phyloP scores from a whole-genome alignment of 1,140 invertebrate species.

The Harpegnathos saltator region DNA sequence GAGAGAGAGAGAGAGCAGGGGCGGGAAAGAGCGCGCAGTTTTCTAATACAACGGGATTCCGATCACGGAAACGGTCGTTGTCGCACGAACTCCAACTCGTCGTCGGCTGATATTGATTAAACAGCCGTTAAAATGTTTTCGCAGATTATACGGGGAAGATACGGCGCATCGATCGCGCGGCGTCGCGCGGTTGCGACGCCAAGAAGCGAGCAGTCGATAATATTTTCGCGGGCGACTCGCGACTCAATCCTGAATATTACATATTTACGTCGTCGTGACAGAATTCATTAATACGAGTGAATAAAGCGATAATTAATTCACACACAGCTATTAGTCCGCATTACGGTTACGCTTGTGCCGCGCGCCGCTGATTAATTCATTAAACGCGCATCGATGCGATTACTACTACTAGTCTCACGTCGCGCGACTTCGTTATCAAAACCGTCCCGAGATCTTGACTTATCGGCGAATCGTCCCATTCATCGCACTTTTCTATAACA shows the following conservation, averaged over 20 bases:
- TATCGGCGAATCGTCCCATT: not conserved
- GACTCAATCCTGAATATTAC: not conserved
- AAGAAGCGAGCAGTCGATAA: too few species aligned
- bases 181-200: too few species aligned
- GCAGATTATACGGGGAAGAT: not conserved
- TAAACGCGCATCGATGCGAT: not conserved
- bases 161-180: too few species aligned
- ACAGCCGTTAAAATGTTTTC: not conserved
- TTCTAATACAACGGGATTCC: too few species aligned
- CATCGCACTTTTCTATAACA: too few species aligned
- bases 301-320: slow-evolving; percentile 41
- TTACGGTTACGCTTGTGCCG: too few species aligned
- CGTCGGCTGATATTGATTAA: not conserved
- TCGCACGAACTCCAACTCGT: not conserved
- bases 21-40: too few species aligned
- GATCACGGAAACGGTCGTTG: not conserved
- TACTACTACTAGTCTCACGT: not conserved
- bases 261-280: not conserved
- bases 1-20: too few species aligned
- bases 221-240: too few species aligned
- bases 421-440: not conserved
- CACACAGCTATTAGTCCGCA: slow-evolving; percentile 19
- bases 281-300: slow-evolving; percentile 1
- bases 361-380: slow-evolving; percentile 9
- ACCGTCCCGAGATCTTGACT: not conserved